phyloP scores from a whole-genome alignment of 2,797 vertebrate genomes.

The Epinephelus malabaricus region DNA sequence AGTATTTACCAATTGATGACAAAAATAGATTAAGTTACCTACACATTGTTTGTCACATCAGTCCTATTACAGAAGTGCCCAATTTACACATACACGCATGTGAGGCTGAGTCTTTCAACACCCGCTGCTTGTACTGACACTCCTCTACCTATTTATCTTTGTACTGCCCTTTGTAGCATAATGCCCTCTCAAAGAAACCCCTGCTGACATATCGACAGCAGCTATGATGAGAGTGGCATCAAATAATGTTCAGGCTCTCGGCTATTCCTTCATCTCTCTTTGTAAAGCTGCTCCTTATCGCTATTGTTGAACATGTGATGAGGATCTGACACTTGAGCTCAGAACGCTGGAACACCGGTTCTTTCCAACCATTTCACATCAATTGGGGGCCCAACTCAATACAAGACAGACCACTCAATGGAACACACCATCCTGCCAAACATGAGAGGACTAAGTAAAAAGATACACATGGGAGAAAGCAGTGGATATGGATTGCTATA shows the following conservation, averaged over 20 bases:
- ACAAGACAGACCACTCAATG: constrained; percentile 42
- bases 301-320: constrained; percentile 14
- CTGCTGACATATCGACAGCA: constrained; percentile 23
- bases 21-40: not conserved
- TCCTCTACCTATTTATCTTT: constrained; percentile 21
- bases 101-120: not conserved
- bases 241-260: constrained; percentile 15
- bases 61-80: not conserved
- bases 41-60: not conserved
- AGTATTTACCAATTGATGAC: not conserved
- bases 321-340: constrained; percentile 36
- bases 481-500: constrained; percentile 34
- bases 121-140: not conserved
- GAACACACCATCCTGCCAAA: constrained; percentile 16
- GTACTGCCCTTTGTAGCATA: constrained; percentile 27
- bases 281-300: constrained; percentile 17
- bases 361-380: constrained; percentile 36
- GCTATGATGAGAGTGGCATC: constrained; percentile 18
- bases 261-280: constrained; percentile 5
- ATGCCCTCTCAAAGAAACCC: constrained; percentile 15
- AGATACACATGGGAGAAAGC: constrained; percentile 6
- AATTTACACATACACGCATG: not conserved
- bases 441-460: constrained; percentile 18
- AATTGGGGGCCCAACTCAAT: constrained; percentile 48
- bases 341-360: constrained; percentile 33